phyloP scores from a whole-genome alignment of 1,140 invertebrate genomes.

The Cydia amplana region DNA sequence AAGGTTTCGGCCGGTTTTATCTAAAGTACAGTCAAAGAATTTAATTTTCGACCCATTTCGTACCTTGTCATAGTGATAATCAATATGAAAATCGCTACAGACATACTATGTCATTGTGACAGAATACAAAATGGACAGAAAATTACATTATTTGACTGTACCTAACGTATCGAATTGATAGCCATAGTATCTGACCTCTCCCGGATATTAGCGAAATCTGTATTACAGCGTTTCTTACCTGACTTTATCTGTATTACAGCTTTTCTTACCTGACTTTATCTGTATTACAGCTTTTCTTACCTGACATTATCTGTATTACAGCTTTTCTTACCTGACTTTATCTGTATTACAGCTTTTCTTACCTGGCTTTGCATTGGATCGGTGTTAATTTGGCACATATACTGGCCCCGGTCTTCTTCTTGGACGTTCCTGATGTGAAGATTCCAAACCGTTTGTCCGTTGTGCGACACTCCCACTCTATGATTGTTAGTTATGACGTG shows the following conservation, averaged over 20 bases:
- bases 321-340: neutral
- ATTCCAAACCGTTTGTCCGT: slow-evolving; percentile 90
- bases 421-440: slow-evolving; percentile 90
- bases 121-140: no score
- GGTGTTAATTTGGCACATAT: slow-evolving; percentile 92
- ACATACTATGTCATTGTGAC: no score
- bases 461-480: slow-evolving; percentile 88
- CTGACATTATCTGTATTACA: neutral
- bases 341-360: slow-evolving; percentile 46
- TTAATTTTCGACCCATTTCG: no score
- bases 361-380: slow-evolving; percentile 93
- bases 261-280: slow-evolving; percentile 85
- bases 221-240: neutral
- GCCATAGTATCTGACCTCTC: no score
- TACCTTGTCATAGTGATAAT: no score
- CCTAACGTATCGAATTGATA: no score
- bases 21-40: no score
- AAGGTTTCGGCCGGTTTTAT: no score
- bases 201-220: no score
- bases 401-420: slow-evolving; percentile 89
- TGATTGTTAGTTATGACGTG: slow-evolving; percentile 94
- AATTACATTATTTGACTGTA: no score
- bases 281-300: no score
- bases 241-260: neutral
- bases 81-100: no score